These are phyloP conservation scores for Anolis apletophallus DNA, from an alignment of 2,797 vertebrate genomes.

Conservation along the genomic window DNA sequence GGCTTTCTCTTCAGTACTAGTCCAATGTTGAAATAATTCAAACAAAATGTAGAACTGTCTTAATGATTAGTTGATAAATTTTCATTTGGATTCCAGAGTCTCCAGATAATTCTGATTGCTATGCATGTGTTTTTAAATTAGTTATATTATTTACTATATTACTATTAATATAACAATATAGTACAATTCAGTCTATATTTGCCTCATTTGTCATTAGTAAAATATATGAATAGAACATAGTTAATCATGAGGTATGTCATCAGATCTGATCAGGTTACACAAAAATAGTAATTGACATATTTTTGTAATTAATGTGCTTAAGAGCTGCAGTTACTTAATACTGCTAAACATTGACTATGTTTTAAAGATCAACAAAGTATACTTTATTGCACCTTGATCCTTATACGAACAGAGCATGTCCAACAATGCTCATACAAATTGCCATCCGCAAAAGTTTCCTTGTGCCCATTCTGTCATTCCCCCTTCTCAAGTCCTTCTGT, in stretches of 20 bases:
- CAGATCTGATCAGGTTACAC: neutral
- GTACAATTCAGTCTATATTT: neutral
- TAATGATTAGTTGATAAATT: neutral
- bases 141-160: neutral
- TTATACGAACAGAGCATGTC: constrained; percentile 19
- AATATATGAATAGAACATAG: neutral
- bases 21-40: neutral
- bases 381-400: constrained; percentile 36
- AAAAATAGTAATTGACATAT: neutral
- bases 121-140: neutral
- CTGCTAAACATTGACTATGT: neutral
- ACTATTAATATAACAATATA: neutral
- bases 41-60: neutral
- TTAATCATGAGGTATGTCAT: neutral
- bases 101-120: neutral
- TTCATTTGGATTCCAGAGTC: neutral
- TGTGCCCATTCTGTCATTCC: neutral
- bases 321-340: neutral
- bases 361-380: constrained; percentile 23
- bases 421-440: neutral
- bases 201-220: neutral
- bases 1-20: neutral
- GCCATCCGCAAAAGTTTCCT: constrained; percentile 1
- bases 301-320: constrained; percentile 13
- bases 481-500: constrained; percentile 36